Percentiles rank a stretch among this genome's conserved stretches.
Conservation (phyloP, 2,888 invertebrate species). For the Chloroclystis v-ata region DNA sequence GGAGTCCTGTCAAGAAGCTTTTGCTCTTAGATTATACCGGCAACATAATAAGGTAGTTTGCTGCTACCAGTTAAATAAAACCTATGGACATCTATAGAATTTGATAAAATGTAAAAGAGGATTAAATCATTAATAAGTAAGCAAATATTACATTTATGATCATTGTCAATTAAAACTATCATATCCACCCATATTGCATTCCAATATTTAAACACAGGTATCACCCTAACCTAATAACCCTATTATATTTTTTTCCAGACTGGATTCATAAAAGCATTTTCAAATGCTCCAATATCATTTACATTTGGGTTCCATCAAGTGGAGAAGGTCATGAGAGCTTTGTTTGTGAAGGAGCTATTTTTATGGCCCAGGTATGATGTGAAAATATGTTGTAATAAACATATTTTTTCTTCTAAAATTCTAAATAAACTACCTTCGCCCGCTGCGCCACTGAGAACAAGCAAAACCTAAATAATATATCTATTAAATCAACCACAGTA, state of each 20-base stretch:
- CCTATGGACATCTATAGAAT: no score
- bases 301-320: constrained; percentile 94
- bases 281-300: constrained; percentile 92
- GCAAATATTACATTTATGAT: no score
- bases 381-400: background rate
- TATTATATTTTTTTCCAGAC: constrained; percentile 78
- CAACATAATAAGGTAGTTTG: constrained; percentile 86
- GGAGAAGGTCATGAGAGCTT: constrained; percentile 94
- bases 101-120: no score
- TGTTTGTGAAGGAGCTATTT: constrained; percentile 93
- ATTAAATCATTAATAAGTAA: no score
- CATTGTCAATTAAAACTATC: no score
- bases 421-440: background rate
- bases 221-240: no score
- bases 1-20: constrained; percentile 96
- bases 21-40: constrained; percentile 93
- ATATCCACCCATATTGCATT: no score
- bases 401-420: background rate
- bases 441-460: no score
- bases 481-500: no score
- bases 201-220: no score
- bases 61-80: no score
- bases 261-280: constrained; percentile 97
- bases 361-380: constrained; percentile 92
- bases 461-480: no score